Conservation (phyloP, 2,113 vertebrate genomes). For the Aphyosemion australe region DNA sequence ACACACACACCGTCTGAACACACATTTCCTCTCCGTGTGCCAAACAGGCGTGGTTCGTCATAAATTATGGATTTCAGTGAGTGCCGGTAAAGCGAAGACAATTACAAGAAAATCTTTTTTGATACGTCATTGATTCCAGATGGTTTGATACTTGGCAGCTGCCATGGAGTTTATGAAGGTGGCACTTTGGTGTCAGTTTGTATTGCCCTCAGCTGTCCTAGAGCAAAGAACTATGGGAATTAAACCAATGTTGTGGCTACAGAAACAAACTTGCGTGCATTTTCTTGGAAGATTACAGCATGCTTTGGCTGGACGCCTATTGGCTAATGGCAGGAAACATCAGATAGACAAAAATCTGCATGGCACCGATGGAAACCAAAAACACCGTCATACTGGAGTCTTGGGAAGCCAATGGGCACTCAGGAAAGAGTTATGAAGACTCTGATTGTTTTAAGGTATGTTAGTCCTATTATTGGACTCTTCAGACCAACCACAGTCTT, state of each 20-base stretch:
- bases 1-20: no score
- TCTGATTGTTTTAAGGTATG: no score
- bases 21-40: slow-evolving; percentile 21
- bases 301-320: not conserved
- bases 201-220: not conserved
- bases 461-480: no score
- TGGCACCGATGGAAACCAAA: not conserved
- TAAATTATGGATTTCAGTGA: slow-evolving; percentile 30
- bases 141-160: slow-evolving; percentile 10
- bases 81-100: slow-evolving; percentile 42
- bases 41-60: slow-evolving; percentile 29
- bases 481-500: no score
- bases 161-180: slow-evolving; percentile 8
- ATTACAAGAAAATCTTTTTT: slow-evolving; percentile 44
- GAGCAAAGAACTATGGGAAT: not conserved
- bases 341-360: not conserved
- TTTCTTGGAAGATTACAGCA: not conserved
- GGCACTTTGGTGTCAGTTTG: not conserved
- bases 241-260: slow-evolving; percentile 34
- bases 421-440: no score
- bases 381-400: not conserved
- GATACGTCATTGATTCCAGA: slow-evolving; percentile 18
- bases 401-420: not conserved
- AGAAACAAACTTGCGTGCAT: not conserved
- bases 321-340: not conserved